These are phyloP conservation scores for Nestor notabilis DNA, from an alignment of 2,113 vertebrate species.

Conservation along the genomic window DNA sequence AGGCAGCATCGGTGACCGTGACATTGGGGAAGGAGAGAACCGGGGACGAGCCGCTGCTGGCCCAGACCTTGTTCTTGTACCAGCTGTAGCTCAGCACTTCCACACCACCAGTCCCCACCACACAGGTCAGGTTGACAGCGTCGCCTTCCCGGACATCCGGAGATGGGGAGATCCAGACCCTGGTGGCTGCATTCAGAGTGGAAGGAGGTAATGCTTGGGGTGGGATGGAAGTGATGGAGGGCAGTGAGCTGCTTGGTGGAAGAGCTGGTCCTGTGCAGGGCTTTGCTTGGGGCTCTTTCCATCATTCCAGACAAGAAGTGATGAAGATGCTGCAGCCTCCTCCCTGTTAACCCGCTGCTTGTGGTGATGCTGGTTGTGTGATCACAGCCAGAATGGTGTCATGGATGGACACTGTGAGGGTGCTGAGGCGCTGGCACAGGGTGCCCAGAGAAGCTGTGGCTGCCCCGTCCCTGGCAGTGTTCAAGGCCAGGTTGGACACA, in stretches of 20 bases:
- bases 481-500: not conserved
- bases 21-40: slow-evolving; percentile 5
- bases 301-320: not conserved
- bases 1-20: not conserved
- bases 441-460: not conserved
- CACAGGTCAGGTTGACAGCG: slow-evolving; percentile 68
- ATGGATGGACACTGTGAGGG: not conserved
- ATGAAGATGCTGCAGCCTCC: not conserved
- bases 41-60: not conserved
- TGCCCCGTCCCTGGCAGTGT: not conserved
- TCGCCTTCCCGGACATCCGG: slow-evolving; percentile 45
- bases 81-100: slow-evolving; percentile 58
- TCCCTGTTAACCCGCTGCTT: not conserved
- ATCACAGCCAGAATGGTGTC: accelerated
- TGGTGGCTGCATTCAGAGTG: not conserved
- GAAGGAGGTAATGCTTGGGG: accelerated
- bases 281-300: too few relatives aligned
- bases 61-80: slow-evolving; percentile 59
- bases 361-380: accelerated
- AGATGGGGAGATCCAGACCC: slow-evolving; percentile 60
- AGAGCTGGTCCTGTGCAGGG: accelerated
- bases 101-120: not conserved
- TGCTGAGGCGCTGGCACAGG: not conserved
- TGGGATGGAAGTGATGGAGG: not conserved
- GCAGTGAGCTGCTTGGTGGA: not conserved